phyloP scores from a whole-genome alignment of 2,113 vertebrate genomes.

The Mobula hypostoma region DNA sequence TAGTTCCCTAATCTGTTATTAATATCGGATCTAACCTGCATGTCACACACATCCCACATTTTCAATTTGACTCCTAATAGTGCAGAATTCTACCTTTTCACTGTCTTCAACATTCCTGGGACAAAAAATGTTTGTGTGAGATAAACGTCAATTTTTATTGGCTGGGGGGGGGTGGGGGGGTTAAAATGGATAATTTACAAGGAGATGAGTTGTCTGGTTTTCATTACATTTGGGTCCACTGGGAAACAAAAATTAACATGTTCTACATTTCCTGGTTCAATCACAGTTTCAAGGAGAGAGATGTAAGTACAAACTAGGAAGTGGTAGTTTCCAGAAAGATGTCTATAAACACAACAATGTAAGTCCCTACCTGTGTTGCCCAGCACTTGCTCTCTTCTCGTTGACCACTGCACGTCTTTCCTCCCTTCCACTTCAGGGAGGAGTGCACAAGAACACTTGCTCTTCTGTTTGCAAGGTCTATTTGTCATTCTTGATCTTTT shows the following conservation, averaged over 20 bases:
- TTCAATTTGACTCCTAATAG: not conserved
- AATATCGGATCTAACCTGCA: not conserved
- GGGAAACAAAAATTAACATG: not conserved
- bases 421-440: not conserved
- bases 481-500: not conserved
- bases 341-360: not conserved
- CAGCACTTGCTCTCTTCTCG: not conserved
- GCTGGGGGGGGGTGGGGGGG: no score
- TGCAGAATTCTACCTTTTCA: not conserved
- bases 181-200: not conserved
- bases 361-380: not conserved
- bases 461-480: not conserved
- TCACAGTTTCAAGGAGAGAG: not conserved
- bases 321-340: not conserved
- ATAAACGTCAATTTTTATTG: not conserved
- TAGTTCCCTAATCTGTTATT: not conserved
- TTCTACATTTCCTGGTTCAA: not conserved
- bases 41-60: not conserved
- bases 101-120: not conserved
- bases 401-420: not conserved
- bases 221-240: not conserved
- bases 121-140: not conserved
- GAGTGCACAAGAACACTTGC: no score
- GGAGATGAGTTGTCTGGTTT: not conserved
- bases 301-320: not conserved